These are phyloP conservation scores for Hoplodrina ambigua DNA, from an alignment of 2,888 invertebrate genomes.

Conservation along the genomic window DNA sequence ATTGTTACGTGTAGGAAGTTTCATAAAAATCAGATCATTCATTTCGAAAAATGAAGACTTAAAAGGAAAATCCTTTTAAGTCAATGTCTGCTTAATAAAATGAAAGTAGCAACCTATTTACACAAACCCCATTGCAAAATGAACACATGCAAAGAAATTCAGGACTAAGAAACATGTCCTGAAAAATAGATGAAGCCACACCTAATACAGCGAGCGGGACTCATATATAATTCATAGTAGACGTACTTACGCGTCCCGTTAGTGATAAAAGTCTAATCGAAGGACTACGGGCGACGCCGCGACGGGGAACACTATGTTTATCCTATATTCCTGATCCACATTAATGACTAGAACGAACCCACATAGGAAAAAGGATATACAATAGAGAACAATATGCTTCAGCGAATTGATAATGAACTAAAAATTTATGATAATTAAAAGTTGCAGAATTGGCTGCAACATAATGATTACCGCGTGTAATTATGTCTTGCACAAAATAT, in stretches of 20 bases:
- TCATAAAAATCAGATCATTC: no score
- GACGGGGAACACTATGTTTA: slow-evolving; percentile 22
- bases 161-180: not conserved
- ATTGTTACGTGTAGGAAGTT: no score
- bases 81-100: no score
- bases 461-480: no score
- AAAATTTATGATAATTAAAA: no score
- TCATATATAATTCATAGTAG: slow-evolving; percentile 33
- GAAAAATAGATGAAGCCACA: slow-evolving; percentile 29
- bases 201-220: not conserved
- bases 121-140: not conserved
- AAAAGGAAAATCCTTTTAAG: no score
- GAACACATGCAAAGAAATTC: not conserved
- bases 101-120: not conserved
- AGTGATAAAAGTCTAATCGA: slow-evolving; percentile 21
- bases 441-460: no score
- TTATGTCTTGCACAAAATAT: no score
- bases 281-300: not conserved
- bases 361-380: not conserved
- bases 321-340: slow-evolving; percentile 4
- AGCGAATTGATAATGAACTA: no score
- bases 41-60: no score
- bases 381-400: not conserved
- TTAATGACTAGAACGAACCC: not conserved
- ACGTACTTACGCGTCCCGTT: not conserved